Evolutionary conservation across 1,140 invertebrate genomes (phyloP).

Genomic region (Aphidius ervi): DNA sequence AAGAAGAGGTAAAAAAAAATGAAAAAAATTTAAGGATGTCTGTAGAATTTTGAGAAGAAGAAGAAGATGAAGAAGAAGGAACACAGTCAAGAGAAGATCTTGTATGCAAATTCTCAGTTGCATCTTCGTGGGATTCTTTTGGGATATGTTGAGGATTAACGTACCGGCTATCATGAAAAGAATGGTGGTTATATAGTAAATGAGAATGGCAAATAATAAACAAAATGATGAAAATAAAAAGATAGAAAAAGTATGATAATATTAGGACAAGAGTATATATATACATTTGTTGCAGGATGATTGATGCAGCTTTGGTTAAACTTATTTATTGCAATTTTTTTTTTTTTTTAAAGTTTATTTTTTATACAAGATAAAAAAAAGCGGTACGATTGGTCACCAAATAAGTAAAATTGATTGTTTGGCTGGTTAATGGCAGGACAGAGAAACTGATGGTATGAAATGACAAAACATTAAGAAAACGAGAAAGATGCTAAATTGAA

Average conservation of each 20-base stretch:
- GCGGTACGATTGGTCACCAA: slow-evolving; percentile 28
- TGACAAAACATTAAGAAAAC: neutral
- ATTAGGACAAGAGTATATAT: too few relatives aligned
- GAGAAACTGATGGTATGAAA: slow-evolving; percentile 9
- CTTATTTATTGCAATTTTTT: too few relatives aligned
- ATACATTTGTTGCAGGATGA: slow-evolving; percentile 11
- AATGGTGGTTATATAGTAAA: slow-evolving; percentile 23
- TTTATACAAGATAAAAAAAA: slow-evolving; percentile 7
- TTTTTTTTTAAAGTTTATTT: too few relatives aligned
- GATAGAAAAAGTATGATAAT: slow-evolving; percentile 20
- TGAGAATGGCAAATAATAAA: slow-evolving; percentile 19
- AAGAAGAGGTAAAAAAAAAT: neutral
- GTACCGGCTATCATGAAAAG: slow-evolving; percentile 53
- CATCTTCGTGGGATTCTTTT: slow-evolving; percentile 53
- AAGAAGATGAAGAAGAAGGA: neutral
- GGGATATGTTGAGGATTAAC: slow-evolving; percentile 52
- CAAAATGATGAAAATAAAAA: slow-evolving; percentile 15
- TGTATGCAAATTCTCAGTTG: slow-evolving; percentile 55
- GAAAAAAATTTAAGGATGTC: slow-evolving; percentile 6
- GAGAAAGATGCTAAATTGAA: slow-evolving; percentile 4
- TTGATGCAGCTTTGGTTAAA: too few relatives aligned
- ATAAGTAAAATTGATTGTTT: slow-evolving; percentile 26
- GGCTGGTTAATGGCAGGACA: neutral
- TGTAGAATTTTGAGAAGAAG: neutral
- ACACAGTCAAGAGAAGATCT: slow-evolving; percentile 46